These are phyloP conservation scores for Meteorus sp. DNA, from an alignment of 1,140 invertebrate species.

Conservation along the genomic window DNA sequence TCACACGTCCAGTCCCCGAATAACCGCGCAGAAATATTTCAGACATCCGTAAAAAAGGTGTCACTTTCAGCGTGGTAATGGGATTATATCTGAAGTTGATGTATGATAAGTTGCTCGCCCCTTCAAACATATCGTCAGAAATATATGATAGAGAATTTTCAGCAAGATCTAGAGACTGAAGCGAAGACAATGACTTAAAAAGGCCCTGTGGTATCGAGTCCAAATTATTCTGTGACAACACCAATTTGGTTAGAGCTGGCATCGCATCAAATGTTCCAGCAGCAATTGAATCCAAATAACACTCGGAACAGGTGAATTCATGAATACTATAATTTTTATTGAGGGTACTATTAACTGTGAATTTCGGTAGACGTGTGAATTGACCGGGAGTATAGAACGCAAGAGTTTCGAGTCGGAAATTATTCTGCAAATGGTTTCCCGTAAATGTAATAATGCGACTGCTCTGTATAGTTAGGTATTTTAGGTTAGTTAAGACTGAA, in stretches of 20 bases:
- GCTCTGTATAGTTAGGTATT: too few species aligned
- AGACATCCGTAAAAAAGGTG: conserved; percentile 64
- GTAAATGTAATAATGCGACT: too few species aligned
- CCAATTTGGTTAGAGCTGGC: conserved; percentile 65
- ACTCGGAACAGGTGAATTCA: conserved; percentile 69
- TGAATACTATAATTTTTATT: conserved; percentile 51
- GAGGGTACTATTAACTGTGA: conserved; percentile 40
- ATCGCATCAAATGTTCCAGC: conserved; percentile 68
- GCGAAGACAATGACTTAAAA: conserved; percentile 58
- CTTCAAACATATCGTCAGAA: conserved; percentile 62
- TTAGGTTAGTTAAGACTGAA: too few species aligned
- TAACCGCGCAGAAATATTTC: conserved; percentile 66
- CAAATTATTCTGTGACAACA: conserved; percentile 64
- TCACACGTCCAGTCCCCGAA: conserved; percentile 64
- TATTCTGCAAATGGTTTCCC: too few species aligned
- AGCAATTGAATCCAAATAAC: conserved; percentile 65
- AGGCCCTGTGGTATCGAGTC: conserved; percentile 45
- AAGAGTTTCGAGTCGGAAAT: too few species aligned
- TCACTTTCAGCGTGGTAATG: conserved; percentile 65
- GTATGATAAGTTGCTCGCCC: conserved; percentile 61
- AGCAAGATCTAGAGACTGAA: conserved; percentile 70
- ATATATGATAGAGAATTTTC: conserved; percentile 65
- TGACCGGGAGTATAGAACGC: too few species aligned
- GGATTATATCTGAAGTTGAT: conserved; percentile 72
- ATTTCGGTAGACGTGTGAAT: conserved; percentile 63